Conservation (phyloP, 1,140 invertebrate species). For the Panagrolaimus sp. region DNA sequence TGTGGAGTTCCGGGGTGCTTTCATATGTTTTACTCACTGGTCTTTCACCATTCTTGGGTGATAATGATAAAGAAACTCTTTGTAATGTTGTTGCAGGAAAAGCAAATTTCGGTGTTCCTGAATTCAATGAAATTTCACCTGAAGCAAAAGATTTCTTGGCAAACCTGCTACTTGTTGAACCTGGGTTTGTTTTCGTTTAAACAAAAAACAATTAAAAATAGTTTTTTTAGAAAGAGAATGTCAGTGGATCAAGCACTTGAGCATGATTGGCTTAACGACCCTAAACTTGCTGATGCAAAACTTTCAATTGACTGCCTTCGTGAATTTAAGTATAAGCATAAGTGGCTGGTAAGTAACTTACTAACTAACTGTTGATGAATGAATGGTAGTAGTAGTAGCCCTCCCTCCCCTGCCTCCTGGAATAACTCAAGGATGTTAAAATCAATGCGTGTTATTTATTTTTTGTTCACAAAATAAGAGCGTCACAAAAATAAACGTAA, state of each 20-base stretch:
- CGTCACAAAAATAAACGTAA: too few species aligned
- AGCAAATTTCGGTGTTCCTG: slow-evolving; percentile 59
- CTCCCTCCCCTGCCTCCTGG: too few species aligned
- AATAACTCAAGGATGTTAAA: too few species aligned
- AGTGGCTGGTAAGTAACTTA: slow-evolving; percentile 54
- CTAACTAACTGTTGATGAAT: too few species aligned
- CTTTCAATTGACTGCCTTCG: slow-evolving; percentile 54
- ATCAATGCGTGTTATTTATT: too few species aligned
- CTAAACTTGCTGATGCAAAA: slow-evolving; percentile 48
- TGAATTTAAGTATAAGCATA: slow-evolving; percentile 58
- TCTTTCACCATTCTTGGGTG: slow-evolving; percentile 64
- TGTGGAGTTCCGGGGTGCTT: slow-evolving; percentile 82
- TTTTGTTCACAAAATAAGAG: too few species aligned
- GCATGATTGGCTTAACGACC: slow-evolving; percentile 61
- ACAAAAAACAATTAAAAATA: slow-evolving; percentile 3
- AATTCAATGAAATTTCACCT: slow-evolving; percentile 66
- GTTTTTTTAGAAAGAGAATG: slow-evolving; percentile 56
- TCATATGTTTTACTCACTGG: slow-evolving; percentile 72
- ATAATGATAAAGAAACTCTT: slow-evolving; percentile 79
- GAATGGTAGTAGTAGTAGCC: too few species aligned
- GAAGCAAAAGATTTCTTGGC: slow-evolving; percentile 81
- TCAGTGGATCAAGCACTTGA: slow-evolving; percentile 59
- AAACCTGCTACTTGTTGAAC: slow-evolving; percentile 65
- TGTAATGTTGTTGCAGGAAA: slow-evolving; percentile 67
- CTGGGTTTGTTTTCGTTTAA: slow-evolving; percentile 28